Conservation (phyloP, 2,113 vertebrate species). For the Gnathonemus echidnorhynchus region DNA sequence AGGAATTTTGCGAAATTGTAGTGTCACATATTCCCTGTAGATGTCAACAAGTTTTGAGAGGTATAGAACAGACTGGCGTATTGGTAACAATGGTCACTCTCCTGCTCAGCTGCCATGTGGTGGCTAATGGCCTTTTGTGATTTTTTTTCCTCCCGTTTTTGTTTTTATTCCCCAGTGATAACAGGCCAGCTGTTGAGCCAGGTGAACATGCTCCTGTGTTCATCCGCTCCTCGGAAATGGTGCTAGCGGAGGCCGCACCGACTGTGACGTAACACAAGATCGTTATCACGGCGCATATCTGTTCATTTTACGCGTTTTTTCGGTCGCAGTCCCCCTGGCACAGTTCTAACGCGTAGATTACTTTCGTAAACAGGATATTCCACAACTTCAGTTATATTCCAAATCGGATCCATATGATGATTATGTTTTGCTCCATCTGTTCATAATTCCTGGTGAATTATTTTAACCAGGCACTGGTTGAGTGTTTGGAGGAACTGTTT, state of each 20-base stretch:
- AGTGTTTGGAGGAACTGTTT: slow-evolving; percentile 18
- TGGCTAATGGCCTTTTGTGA: background rate
- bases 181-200: background rate
- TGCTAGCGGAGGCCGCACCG: background rate
- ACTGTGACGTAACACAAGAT: background rate
- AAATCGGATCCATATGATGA: slow-evolving; percentile 62
- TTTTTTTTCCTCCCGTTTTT: background rate
- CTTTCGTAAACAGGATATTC: slow-evolving; percentile 50
- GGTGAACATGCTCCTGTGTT: background rate
- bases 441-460: slow-evolving; percentile 53
- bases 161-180: background rate
- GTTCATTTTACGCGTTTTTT: background rate
- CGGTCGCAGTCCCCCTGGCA: slow-evolving; percentile 30
- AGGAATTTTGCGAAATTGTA: background rate
- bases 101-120: too few relatives aligned
- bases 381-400: slow-evolving; percentile 41
- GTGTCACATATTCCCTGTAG: background rate
- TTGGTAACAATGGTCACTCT: background rate
- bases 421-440: slow-evolving; percentile 56
- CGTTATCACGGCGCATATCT: background rate
- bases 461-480: slow-evolving; percentile 52
- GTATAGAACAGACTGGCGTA: background rate
- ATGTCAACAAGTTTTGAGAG: background rate
- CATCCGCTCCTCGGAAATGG: background rate
- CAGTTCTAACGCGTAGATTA: slow-evolving; percentile 38